A percentile compares a stretch with the other conserved stretches of the same genome.
phyloP scores from a whole-genome alignment of 2,113 vertebrate species.

The Pyrgilauda ruficollis region DNA sequence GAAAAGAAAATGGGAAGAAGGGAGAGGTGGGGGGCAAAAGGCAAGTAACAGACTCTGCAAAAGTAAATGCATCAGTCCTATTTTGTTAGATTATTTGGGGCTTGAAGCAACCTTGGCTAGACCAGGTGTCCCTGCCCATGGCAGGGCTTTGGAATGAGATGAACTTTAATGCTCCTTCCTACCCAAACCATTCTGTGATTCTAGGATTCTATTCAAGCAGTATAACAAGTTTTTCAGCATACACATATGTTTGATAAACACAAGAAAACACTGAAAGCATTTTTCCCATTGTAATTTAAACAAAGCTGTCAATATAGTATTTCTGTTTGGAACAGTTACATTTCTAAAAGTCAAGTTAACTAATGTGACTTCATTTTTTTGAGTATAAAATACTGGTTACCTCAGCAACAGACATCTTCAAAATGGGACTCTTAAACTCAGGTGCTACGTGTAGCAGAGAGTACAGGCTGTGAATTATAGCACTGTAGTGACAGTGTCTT shows the following conservation, averaged over 20 bases:
- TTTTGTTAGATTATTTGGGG: not conserved
- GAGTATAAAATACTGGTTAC: not conserved
- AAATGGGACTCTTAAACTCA: not conserved
- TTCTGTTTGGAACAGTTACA: not conserved
- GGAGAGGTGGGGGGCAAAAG: not conserved
- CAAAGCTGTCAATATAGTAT: not conserved
- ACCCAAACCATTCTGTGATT: not conserved
- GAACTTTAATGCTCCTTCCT: not conserved
- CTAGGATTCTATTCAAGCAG: not conserved
- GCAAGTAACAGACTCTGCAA: not conserved
- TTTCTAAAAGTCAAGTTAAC: not conserved
- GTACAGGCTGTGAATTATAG: not conserved
- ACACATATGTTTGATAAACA: not conserved
- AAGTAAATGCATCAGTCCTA: not conserved
- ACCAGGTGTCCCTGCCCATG: not conserved
- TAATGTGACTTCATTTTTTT: not conserved
- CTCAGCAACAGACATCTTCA: not conserved
- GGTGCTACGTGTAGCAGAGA: rapidly evolving
- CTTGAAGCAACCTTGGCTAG: not conserved
- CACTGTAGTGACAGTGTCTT: not conserved
- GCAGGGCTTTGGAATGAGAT: not conserved
- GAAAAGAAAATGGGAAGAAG: not conserved
- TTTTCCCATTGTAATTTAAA: not conserved
- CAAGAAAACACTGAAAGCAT: not conserved
- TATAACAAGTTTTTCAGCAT: not conserved